Base-by-base conservation (phyloP, 1,140 invertebrate species). In the Planococcus citri region DNA sequence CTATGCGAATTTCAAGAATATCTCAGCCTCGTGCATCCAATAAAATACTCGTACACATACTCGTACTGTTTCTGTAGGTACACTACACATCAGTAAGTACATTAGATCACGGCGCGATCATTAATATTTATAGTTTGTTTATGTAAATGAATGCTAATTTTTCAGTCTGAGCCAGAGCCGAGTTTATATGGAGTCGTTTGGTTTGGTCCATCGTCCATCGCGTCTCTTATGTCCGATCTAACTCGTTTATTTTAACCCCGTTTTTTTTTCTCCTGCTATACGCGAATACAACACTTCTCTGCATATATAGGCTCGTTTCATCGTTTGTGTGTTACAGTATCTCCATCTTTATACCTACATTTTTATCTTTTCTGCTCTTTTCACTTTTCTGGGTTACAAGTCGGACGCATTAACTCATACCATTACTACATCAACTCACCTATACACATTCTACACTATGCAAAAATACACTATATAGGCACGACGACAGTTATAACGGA, bases 361-460 rank as follows among this genome's bases (percentile, higher is more conserved):
- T n/a, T n/a, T n/a, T n/a, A n/a, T n/a, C 33, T 37, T 14, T 37
- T 51, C 41, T 6, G 41, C 41, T 51, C 41, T 51, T 51, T 51
- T 51, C 41, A 51, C 41, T 51, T 51, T 51, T 51, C 41, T 51
- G 41, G 41, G 41, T 51, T 51, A 51, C 41, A 51, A 51, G 41
- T 51, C 41, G 41, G 41, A 51, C 41, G 17, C 41, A 51, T 51
- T 51, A 51, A 51, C 41, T 51, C 12, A 51, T 51, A 51, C 41
- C 41, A 51, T 51, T 51, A 51, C 41, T 51, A 17, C 41, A 51
- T 51, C 41, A 51, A 3, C 17, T 33, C 29, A 6, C 29, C 29
- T 3, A 33, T 33, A 12, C 29, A 33, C 12, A 33, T 33, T 6
- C 3, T 33, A 33, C 10, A 51, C 41, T 6, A 51, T 9, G 17